Conservation (phyloP, 2,113 vertebrate species). For the Larimichthys crocea region DNA sequence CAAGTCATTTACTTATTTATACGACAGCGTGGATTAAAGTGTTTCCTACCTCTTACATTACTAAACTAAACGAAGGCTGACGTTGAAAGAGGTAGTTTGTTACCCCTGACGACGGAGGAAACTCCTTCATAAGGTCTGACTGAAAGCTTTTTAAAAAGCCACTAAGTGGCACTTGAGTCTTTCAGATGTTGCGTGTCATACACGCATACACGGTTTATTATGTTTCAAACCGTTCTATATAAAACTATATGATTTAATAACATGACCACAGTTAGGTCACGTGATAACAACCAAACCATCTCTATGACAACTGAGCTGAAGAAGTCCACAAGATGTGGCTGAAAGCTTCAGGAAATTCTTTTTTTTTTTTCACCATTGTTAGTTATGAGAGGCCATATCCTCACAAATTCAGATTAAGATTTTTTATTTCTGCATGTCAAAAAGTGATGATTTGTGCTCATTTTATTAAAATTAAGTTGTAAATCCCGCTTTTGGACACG, state of each 20-base stretch:
- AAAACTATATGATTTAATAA: too few species aligned
- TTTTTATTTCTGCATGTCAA: neutral
- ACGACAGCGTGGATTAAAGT: neutral
- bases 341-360: neutral
- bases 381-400: neutral
- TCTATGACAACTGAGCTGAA: too few species aligned
- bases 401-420: neutral
- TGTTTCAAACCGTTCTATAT: too few species aligned
- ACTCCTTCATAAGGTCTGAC: neutral
- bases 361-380: too few species aligned
- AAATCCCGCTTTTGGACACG: constrained; percentile 5
- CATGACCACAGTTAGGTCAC: too few species aligned
- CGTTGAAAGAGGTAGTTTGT: neutral
- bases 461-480: constrained; percentile 17
- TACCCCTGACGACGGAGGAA: neutral
- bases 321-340: too few species aligned
- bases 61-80: neutral
- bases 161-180: too few species aligned
- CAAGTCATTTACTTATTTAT: neutral
- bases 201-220: too few species aligned
- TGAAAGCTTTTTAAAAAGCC: too few species aligned
- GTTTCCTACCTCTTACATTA: neutral
- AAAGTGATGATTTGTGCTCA: constrained; percentile 1
- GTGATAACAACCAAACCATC: too few species aligned
- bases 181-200: too few species aligned